phyloP scores from a whole-genome alignment of 2,888 invertebrate genomes.

The Alviniconcha strummeri region DNA sequence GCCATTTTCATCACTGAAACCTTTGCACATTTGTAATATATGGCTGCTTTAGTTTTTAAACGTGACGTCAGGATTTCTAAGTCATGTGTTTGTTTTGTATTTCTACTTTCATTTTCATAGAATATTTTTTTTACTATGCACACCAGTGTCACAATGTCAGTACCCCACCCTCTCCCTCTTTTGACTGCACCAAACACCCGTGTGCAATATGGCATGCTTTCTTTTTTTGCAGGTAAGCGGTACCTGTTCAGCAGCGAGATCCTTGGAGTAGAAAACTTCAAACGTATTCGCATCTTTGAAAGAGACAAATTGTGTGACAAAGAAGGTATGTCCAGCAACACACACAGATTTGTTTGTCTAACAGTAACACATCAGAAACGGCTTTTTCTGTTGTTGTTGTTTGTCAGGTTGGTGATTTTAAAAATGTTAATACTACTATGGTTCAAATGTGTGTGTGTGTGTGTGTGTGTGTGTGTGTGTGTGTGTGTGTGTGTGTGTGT shows the following conservation, averaged over 20 bases:
- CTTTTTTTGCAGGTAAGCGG: conserved; percentile 8
- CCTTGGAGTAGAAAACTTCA: conserved; percentile 29
- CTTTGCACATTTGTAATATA: no score
- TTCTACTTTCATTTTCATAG: no score
- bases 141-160: no score
- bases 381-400: background rate
- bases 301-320: conserved; percentile 5
- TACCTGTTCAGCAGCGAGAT: conserved; percentile 25
- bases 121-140: no score
- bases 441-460: background rate
- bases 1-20: no score
- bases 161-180: no score
- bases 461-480: background rate
- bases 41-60: no score
- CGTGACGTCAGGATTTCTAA: no score
- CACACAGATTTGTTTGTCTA: no score
- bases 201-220: no score
- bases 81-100: no score
- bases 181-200: no score
- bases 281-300: conserved; percentile 17
- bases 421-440: background rate
- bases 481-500: background rate
- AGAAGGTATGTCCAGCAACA: background rate
- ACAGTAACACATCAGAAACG: background rate
- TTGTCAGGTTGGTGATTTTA: background rate